A percentile compares a stretch with the other conserved stretches of the same genome.
These are phyloP conservation scores for Lottia scabra DNA, from an alignment of 2,888 invertebrate genomes.

Conservation along the genomic window DNA sequence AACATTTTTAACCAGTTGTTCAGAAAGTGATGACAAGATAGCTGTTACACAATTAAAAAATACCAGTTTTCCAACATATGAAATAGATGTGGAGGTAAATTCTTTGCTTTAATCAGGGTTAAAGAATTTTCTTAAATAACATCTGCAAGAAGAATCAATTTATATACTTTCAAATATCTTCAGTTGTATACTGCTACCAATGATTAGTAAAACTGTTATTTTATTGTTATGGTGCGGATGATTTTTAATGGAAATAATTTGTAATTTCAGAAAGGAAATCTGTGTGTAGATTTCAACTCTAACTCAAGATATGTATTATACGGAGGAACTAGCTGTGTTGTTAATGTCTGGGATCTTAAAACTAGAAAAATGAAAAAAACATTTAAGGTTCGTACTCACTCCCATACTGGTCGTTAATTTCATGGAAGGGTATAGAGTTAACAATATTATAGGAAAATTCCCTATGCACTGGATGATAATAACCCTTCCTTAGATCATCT, in stretches of 20 bases:
- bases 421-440: too few relatives aligned
- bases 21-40: constrained; percentile 52
- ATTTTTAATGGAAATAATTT: constrained; percentile 14
- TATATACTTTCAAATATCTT: too few relatives aligned
- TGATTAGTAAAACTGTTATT: too few relatives aligned
- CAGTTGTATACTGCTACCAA: too few relatives aligned
- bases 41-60: constrained; percentile 44
- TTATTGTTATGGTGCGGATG: too few relatives aligned
- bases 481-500: too few relatives aligned
- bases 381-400: constrained; percentile 50
- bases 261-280: constrained; percentile 49
- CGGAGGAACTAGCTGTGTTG: constrained; percentile 54
- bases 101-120: too few relatives aligned
- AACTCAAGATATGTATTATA: constrained; percentile 56
- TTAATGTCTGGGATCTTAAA: constrained; percentile 64
- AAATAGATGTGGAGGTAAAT: constrained; percentile 44
- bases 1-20: constrained; percentile 51
- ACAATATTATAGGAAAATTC: too few relatives aligned
- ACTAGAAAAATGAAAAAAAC: constrained; percentile 56
- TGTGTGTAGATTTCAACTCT: constrained; percentile 58
- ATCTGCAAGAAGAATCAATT: too few relatives aligned
- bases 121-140: too few relatives aligned
- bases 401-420: too few relatives aligned
- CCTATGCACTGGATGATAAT: too few relatives aligned
- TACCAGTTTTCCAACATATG: constrained; percentile 25